Evolutionary conservation across 2,888 invertebrate species (phyloP).

Genomic region (Eupeodes latifasciatus): DNA sequence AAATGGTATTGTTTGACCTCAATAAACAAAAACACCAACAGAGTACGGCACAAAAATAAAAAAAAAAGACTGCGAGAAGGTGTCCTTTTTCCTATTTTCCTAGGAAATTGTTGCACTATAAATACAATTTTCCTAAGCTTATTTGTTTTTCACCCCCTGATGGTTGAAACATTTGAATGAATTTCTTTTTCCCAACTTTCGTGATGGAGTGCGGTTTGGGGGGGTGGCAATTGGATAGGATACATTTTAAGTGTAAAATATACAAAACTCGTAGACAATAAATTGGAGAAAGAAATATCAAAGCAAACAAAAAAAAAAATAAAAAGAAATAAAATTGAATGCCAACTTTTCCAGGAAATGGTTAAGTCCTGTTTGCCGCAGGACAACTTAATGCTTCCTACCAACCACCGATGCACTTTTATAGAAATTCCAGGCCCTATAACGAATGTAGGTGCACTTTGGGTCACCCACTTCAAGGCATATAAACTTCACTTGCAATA

Average conservation of each 20-base stretch:
- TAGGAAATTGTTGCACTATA: constrained; percentile 63
- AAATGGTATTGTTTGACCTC: constrained; percentile 61
- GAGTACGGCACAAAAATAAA: neutral
- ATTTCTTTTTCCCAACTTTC: constrained; percentile 10
- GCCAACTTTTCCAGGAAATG: constrained; percentile 49
- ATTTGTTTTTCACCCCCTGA: neutral
- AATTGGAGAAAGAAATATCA: constrained; percentile 52
- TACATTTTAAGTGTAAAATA: constrained; percentile 35
- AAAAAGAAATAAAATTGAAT: constrained; percentile 37
- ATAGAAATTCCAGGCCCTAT: neutral
- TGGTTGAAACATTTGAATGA: neutral
- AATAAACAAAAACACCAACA: constrained; percentile 37
- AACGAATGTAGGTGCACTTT: neutral
- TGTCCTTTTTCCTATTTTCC: neutral
- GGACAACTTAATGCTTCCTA: constrained; percentile 40
- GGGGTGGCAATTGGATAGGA: neutral
- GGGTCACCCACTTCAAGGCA: constrained; percentile 5
- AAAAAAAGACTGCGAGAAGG: neutral
- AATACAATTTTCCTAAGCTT: constrained; percentile 34
- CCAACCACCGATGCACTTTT: constrained; percentile 43
- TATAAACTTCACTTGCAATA: too few species aligned
- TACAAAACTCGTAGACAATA: constrained; percentile 50
- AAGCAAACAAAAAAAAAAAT: constrained; percentile 22
- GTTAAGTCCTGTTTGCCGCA: constrained; percentile 18
- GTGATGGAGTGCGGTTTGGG: neutral